Base-by-base conservation (phyloP, 2,113 vertebrate genomes). In the Epinephelus cyanopodus region DNA sequence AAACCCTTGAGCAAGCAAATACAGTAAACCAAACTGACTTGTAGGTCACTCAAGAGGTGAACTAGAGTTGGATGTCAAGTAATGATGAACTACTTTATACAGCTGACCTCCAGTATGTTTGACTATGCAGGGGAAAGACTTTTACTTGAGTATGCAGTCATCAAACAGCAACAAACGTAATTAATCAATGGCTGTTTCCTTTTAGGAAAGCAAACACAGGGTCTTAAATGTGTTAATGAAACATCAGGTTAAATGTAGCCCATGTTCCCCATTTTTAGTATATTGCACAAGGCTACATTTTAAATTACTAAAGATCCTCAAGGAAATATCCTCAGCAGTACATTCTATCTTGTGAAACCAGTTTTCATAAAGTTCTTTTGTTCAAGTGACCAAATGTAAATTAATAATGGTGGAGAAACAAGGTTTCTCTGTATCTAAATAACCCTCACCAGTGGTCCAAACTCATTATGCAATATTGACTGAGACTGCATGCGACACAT, bases 401-500 rank as follows among this genome's bases (percentile, higher is more conserved):
- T 45, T 2, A 77, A 47, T 68, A 14, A 68, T 25, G 12, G 10
- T 18, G 25, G 25, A 63, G 29, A 17, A 39, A 21, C 23, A 17
- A 17, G 13, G 10, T 2, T 33, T 66, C 69, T 27, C 21, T 67
- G 13, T 19, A 58, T 56, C n/a, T n/a, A 15, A 15, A 3, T 21
- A n/a, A 25, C 42, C 13, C 25, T 47, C 65, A 27, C 25, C 54
- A 42, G 42, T 2, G 19, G 39, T 56, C 60, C 65, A 25, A 25
- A 69, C 39, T 3, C 53, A 18, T 29, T 50, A 50, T 18, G 50
- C 47, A 23, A 42, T 12, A 29, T 53, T 65, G 63, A 42, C 65
- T 58, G 60, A 80, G 60, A 19, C 27, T 2, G 65, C 53, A 25
- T 64, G 74, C 64, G 64, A 75, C 65, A 60, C 77, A 54, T 72